Evolutionary conservation across 2,797 vertebrate species (phyloP).

Genomic region (Thamnophis elegans): DNA sequence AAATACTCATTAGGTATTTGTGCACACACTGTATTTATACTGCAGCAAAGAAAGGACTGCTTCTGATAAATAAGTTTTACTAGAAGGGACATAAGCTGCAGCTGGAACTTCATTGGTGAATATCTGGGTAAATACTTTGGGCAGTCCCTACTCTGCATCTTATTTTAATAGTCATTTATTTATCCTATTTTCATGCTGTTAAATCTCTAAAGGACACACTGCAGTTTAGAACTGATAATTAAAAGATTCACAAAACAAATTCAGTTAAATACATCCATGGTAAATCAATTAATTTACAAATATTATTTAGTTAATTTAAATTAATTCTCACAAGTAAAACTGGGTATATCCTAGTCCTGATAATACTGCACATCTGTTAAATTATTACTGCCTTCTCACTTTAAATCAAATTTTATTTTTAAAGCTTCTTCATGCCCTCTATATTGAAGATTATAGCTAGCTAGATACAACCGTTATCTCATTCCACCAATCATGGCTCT

Average conservation of each 20-base stretch:
- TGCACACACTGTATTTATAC: background rate
- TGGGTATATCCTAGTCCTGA: background rate
- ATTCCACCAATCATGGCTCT: background rate
- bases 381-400: background rate
- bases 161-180: background rate
- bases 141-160: background rate
- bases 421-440: background rate
- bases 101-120: background rate
- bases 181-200: background rate
- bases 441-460: background rate
- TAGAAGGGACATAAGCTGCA: background rate
- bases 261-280: background rate
- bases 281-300: background rate
- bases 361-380: background rate
- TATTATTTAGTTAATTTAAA: background rate
- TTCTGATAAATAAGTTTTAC: background rate
- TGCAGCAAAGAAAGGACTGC: background rate
- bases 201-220: background rate
- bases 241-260: background rate
- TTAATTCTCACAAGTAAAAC: background rate
- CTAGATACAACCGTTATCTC: background rate
- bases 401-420: background rate
- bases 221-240: background rate
- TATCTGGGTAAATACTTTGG: background rate
- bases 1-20: too few relatives aligned